These are phyloP conservation scores for Dendrocincla fuliginosa DNA, from an alignment of 2,797 vertebrate genomes.

Conservation along the genomic window DNA sequence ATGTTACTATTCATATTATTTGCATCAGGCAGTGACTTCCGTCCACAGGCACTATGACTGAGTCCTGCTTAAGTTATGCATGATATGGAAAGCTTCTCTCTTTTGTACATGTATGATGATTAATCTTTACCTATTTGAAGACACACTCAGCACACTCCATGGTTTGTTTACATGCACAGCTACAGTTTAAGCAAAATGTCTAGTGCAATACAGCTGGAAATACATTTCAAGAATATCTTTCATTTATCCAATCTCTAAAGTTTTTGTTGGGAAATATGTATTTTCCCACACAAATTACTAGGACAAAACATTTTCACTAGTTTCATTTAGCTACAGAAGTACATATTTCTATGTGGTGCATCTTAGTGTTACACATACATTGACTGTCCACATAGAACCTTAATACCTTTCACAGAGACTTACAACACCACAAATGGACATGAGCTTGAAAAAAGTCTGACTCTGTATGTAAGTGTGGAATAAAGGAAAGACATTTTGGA, in stretches of 20 bases:
- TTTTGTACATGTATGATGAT: not conserved
- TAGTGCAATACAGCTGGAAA: not conserved
- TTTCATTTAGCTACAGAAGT: not conserved
- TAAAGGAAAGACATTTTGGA: not conserved
- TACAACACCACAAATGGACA: not conserved
- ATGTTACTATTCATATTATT: not conserved
- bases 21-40: not conserved
- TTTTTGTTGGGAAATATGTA: not conserved
- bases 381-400: not conserved
- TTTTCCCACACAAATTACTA: not conserved
- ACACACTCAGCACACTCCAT: not conserved
- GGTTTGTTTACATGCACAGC: not conserved
- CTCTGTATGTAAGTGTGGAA: not conserved
- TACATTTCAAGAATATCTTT: not conserved
- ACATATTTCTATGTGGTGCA: not conserved
- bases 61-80: not conserved
- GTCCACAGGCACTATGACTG: accelerated
- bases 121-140: not conserved
- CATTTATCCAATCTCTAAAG: not conserved
- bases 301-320: not conserved
- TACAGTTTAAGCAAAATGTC: not conserved
- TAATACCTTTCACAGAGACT: not conserved
- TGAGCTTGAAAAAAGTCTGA: not conserved
- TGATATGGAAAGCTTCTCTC: not conserved
- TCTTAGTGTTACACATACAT: accelerated